Evolutionary conservation across 2,113 vertebrate species (phyloP).

Genomic region (Phalacrocorax pelagicus): DNA sequence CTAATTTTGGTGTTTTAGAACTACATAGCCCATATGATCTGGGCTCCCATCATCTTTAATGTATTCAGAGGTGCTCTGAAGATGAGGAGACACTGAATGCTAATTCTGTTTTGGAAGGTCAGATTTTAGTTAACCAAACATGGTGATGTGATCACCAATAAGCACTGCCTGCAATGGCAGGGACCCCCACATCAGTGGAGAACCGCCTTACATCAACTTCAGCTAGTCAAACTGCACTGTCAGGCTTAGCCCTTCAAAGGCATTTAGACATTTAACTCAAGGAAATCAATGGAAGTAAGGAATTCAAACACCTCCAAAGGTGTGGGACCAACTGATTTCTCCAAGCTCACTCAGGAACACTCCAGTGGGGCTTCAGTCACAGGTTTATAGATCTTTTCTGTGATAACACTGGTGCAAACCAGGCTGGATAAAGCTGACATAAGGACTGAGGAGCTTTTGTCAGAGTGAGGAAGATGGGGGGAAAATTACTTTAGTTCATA

Average conservation of each 20-base stretch:
- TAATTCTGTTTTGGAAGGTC: background rate
- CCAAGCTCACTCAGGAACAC: background rate
- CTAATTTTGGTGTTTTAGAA: background rate
- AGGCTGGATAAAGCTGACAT: background rate
- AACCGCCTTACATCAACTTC: background rate
- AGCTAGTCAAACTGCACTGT: background rate
- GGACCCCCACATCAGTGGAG: rapidly evolving
- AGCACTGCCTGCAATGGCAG: background rate
- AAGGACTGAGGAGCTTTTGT: background rate
- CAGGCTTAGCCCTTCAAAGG: rapidly evolving
- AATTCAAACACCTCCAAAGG: background rate
- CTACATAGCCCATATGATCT: background rate
- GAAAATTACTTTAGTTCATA: background rate
- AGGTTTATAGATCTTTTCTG: background rate
- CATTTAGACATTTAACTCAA: background rate
- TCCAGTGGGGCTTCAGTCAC: background rate
- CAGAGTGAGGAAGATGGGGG: background rate
- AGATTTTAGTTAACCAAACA: background rate
- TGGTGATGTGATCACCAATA: rapidly evolving
- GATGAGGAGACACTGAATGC: background rate
- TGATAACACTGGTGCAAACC: background rate
- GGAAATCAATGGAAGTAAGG: background rate
- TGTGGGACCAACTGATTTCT: background rate
- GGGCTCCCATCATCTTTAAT: background rate
- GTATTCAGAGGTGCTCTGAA: background rate